Percentiles rank a stretch among this genome's conserved stretches.
Conservation (phyloP, 2,888 invertebrate genomes). For the Dorcus hopei region DNA sequence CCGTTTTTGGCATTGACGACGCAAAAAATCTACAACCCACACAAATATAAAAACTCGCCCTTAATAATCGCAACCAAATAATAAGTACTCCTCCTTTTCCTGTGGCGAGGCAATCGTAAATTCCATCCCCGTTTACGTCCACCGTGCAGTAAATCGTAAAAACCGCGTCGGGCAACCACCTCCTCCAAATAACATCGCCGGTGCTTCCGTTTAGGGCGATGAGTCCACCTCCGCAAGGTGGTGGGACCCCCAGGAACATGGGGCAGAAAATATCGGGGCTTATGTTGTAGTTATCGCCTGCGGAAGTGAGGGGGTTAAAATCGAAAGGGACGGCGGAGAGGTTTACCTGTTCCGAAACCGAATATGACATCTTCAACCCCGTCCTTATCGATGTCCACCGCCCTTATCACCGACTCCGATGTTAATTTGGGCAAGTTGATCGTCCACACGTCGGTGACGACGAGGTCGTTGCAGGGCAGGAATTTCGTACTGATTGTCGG, state of each 20-base stretch:
- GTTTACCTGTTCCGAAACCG: slow-evolving; percentile 71
- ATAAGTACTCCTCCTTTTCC: slow-evolving; percentile 65
- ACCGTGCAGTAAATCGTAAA: slow-evolving; percentile 69
- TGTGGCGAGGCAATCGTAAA: slow-evolving; percentile 69
- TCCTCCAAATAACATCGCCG: slow-evolving; percentile 71
- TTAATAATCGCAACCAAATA: too few species aligned
- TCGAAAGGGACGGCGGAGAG: neutral
- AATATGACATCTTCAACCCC: slow-evolving; percentile 68
- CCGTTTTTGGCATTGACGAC: slow-evolving; percentile 68
- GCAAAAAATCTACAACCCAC: slow-evolving; percentile 53
- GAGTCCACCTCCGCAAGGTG: slow-evolving; percentile 72
- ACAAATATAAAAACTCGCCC: slow-evolving; percentile 6
- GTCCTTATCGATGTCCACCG: slow-evolving; percentile 70
- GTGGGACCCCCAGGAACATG: slow-evolving; percentile 62
- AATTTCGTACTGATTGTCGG: slow-evolving; percentile 38
- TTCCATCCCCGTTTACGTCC: slow-evolving; percentile 67
- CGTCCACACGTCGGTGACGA: slow-evolving; percentile 64
- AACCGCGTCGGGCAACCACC: slow-evolving; percentile 69
- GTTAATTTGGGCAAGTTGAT: slow-evolving; percentile 65
- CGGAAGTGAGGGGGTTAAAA: neutral
- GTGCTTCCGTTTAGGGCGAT: slow-evolving; percentile 70
- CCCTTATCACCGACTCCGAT: slow-evolving; percentile 70
- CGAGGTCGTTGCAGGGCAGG: slow-evolving; percentile 60
- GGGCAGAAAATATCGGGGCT: slow-evolving; percentile 60
- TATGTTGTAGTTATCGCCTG: slow-evolving; percentile 56